A percentile compares a stretch with the other conserved stretches of the same genome.
These are phyloP conservation scores for Serinus canaria DNA, from an alignment of 2,113 vertebrate genomes.

Conservation along the genomic window DNA sequence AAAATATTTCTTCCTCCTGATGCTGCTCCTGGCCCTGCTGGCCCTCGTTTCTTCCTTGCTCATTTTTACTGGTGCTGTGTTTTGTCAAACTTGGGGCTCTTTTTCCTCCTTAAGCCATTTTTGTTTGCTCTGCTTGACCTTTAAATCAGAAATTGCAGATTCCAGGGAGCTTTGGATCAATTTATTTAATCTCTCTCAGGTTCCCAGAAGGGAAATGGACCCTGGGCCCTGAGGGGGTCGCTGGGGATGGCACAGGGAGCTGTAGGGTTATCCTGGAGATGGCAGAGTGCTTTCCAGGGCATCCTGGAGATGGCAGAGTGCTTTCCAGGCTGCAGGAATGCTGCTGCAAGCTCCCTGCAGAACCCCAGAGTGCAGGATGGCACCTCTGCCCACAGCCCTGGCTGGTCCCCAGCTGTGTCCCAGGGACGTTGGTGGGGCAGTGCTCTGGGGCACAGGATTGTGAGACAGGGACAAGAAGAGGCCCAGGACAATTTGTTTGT, in stretches of 20 bases:
- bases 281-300: neutral
- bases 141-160: too few relatives aligned
- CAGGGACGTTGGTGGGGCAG: neutral
- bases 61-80: too few relatives aligned
- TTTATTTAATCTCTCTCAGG: neutral
- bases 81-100: too few relatives aligned
- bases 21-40: too few relatives aligned
- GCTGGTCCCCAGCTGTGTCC: neutral
- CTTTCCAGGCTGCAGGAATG: neutral
- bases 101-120: too few relatives aligned
- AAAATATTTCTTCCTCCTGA: neutral
- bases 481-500: neutral
- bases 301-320: too few relatives aligned
- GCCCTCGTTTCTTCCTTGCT: too few relatives aligned
- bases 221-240: neutral
- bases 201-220: neutral
- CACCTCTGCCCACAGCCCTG: neutral
- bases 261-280: neutral
- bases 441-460: neutral
- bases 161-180: neutral
- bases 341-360: neutral
- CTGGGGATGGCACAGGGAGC: neutral
- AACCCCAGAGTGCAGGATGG: fast-evolving
- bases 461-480: neutral
- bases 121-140: too few relatives aligned